phyloP scores from a whole-genome alignment of 2,797 vertebrate species.

The Moxostoma hubbsi region DNA sequence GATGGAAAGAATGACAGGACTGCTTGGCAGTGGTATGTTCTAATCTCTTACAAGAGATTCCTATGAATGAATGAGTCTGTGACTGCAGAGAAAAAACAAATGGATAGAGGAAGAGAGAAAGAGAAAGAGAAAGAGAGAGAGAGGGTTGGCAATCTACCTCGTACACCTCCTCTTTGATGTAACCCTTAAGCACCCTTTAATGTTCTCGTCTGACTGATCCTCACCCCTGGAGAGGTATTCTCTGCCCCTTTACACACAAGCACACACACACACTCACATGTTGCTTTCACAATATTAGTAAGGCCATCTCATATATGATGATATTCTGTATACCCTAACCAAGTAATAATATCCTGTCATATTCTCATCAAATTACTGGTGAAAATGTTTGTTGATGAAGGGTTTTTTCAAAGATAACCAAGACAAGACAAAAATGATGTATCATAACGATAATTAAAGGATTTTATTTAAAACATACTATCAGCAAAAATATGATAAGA shows the following conservation, averaged over 20 bases:
- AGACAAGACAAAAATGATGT: no score
- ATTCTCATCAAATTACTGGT: no score
- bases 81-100: constrained; percentile 20
- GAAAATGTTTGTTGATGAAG: no score
- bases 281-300: no score
- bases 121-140: background rate
- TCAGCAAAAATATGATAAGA: no score
- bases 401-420: no score
- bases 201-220: constrained; percentile 58
- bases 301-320: no score
- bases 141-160: constrained; percentile 24
- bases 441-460: no score
- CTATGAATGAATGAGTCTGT: constrained; percentile 37
- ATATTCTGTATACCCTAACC: no score
- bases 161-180: constrained; percentile 52
- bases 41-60: constrained; percentile 43
- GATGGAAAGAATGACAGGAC: constrained; percentile 4
- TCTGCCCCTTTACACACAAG: constrained; percentile 44
- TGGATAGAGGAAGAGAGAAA: constrained; percentile 21
- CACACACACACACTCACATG: constrained; percentile 30
- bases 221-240: constrained; percentile 48
- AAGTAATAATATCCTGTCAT: no score
- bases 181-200: constrained; percentile 43
- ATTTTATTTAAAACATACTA: no score
- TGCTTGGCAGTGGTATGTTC: constrained; percentile 25